Base-by-base conservation (phyloP, 2,797 vertebrate species). In the Dendrocincla fuliginosa region DNA sequence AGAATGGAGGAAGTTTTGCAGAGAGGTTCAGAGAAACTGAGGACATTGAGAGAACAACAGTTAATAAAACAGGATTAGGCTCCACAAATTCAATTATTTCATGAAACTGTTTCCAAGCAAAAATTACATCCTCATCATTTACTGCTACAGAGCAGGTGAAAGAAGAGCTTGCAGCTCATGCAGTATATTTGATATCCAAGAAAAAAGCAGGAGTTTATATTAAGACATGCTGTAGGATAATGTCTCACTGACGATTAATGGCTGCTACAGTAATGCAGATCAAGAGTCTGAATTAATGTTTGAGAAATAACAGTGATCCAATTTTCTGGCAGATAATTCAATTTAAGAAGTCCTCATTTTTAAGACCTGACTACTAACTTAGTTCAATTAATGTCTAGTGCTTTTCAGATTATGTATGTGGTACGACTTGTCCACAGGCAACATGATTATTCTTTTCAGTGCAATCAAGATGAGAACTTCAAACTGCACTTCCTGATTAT, bases 281-380 rank as follows among this genome's bases (percentile, higher is more conserved):
- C 75, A 78, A 50, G 78, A 91, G 47, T 28, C 65, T 73, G 79
- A 95, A 71, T 27, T 37, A 4, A 2, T 10, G 16, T 52, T 85
- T 92, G 87, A 89, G 44, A 83, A 85, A 94, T 27, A 63, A 84
- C 55, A 71, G 61, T 59, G 42, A 83, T 86, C 42, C 65, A 75
- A 24, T 87, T 91, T 93, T 89, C 59, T 68, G 57, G 35, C 35
- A 77, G 65, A 57, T 69, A 80, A 96, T 81, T 89, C 79, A 84
- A 16, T 89, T 89, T 87, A 85, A 83, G 50, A 83, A 33, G 20
- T 75, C 42, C 28, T 88, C 35, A 56, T 91, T 81, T 96, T 84
- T 49, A 93, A 87, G 52, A 37, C 37, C 33, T 69, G 67, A 52
- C 47, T 70, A 32, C 59, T 79, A 52, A 82, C 33, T 75, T 80